phyloP scores from a whole-genome alignment of 2,113 vertebrate species.

The Callithrix jacchus region DNA sequence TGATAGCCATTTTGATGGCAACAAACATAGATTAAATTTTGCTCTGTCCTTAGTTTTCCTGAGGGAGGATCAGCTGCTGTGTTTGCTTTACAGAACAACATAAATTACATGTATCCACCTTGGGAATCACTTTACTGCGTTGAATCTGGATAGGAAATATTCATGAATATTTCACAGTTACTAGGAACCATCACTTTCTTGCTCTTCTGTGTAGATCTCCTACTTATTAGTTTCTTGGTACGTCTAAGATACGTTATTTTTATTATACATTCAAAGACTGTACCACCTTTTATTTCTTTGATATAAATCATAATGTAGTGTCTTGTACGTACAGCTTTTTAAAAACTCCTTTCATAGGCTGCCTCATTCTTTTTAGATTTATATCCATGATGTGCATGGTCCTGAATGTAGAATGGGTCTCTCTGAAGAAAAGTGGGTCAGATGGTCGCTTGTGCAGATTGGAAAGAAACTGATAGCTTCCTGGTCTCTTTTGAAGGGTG shows the following conservation, averaged over 20 bases:
- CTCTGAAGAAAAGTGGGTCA: slow-evolving; percentile 80
- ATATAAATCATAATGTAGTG: slow-evolving; percentile 72
- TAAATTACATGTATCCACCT: slow-evolving; percentile 65
- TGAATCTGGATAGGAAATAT: slow-evolving; percentile 65
- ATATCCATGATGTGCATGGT: slow-evolving; percentile 65
- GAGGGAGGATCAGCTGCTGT: slow-evolving; percentile 30
- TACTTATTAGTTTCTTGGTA: slow-evolving; percentile 79
- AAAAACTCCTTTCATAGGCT: slow-evolving; percentile 72
- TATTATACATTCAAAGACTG: slow-evolving; percentile 78
- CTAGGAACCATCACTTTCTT: slow-evolving; percentile 53
- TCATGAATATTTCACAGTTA: slow-evolving; percentile 75
- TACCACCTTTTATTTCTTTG: slow-evolving; percentile 79
- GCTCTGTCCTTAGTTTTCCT: slow-evolving; percentile 54
- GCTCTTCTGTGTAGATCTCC: slow-evolving; percentile 62
- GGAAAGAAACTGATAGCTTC: slow-evolving; percentile 14
- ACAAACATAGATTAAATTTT: slow-evolving; percentile 63
- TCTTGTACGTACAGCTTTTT: slow-evolving; percentile 52
- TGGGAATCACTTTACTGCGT: slow-evolving; percentile 57
- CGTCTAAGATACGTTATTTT: slow-evolving; percentile 75
- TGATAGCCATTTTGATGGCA: not conserved
- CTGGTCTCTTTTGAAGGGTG: slow-evolving; percentile 64
- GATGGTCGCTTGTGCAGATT: slow-evolving; percentile 69
- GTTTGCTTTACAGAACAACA: slow-evolving; percentile 62
- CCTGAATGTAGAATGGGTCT: slow-evolving; percentile 75
- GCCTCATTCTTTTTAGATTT: slow-evolving; percentile 78